Conservation (phyloP, 1,140 invertebrate species). For the Xylocopa sonorina region DNA sequence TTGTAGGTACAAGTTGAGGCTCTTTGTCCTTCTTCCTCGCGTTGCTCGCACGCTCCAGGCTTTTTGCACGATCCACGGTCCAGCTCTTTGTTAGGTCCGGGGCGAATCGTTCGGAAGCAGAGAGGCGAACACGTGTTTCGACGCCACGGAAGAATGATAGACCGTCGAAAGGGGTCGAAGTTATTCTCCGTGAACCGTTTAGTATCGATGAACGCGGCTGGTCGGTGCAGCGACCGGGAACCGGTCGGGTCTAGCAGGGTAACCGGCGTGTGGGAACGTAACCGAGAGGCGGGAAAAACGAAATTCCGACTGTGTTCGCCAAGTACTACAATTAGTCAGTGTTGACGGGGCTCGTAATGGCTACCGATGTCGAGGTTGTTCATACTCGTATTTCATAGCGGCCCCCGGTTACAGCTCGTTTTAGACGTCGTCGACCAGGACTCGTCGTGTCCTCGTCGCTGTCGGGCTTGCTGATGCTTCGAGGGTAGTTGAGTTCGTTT, state of each 20-base stretch:
- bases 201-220: conserved; percentile 21
- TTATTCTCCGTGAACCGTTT: conserved; percentile 31
- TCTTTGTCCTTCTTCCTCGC: conserved; percentile 14
- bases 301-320: conserved; percentile 61
- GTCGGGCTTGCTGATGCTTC: conserved; percentile 55
- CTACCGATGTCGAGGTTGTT: conserved; percentile 69
- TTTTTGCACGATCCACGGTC: neutral
- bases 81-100: conserved; percentile 5
- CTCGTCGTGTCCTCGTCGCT: conserved; percentile 37
- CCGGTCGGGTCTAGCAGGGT: too few relatives aligned
- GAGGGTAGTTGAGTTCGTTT: conserved; percentile 74
- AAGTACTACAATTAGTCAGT: conserved; percentile 70
- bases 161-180: conserved; percentile 36
- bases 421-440: conserved; percentile 45
- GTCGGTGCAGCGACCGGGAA: too few relatives aligned
- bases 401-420: conserved; percentile 53
- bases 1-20: too few relatives aligned
- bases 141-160: conserved; percentile 42
- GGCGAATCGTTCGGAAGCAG: neutral
- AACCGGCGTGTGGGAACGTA: too few relatives aligned
- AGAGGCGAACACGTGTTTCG: conserved; percentile 14
- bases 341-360: conserved; percentile 65
- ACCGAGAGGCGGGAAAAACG: conserved; percentile 38
- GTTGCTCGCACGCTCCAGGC: neutral
- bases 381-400: conserved; percentile 74